Percentiles rank a stretch among this genome's conserved stretches.
Evolutionary conservation across 2,888 invertebrate genomes (phyloP).

Genomic region (Cetonia aurata): DNA sequence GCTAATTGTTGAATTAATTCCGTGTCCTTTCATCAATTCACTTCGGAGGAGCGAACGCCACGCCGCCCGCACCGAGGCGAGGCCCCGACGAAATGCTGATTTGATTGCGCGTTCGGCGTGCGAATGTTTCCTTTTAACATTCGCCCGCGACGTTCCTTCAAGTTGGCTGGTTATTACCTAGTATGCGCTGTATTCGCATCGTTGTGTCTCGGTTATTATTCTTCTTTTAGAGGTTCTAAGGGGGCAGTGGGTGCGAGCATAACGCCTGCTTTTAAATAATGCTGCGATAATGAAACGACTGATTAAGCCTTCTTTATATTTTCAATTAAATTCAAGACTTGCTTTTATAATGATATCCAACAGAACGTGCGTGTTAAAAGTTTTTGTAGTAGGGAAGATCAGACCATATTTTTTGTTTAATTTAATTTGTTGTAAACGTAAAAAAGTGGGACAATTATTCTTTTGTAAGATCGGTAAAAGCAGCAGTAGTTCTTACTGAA

Average conservation of each 20-base stretch:
- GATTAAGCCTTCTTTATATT: conserved; percentile 48
- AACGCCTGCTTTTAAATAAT: conserved; percentile 26
- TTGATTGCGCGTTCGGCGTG: conserved; percentile 54
- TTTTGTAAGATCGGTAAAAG: too few relatives aligned
- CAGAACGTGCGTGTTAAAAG: too few relatives aligned
- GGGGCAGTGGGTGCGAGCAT: too few relatives aligned
- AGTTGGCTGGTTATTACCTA: conserved; percentile 5
- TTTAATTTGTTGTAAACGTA: too few relatives aligned
- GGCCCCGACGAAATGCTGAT: conserved; percentile 54
- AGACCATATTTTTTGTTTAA: too few relatives aligned
- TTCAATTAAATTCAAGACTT: conserved; percentile 41
- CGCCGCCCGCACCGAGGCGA: too few relatives aligned
- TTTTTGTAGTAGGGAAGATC: too few relatives aligned
- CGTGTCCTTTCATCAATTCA: conserved; percentile 62
- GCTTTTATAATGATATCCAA: background rate
- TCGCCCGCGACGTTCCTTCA: conserved; percentile 19
- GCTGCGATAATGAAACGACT: conserved; percentile 46
- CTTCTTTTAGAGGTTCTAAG: too few relatives aligned
- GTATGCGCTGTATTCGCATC: background rate
- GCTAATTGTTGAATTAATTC: conserved; percentile 67
- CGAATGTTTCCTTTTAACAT: conserved; percentile 53
- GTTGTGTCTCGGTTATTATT: conserved; percentile 19
- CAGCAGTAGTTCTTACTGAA: too few relatives aligned
- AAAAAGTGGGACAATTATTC: too few relatives aligned
- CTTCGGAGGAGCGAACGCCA: conserved; percentile 52